phyloP scores from a whole-genome alignment of 2,888 invertebrate species.

The Trichogramma evanescens region DNA sequence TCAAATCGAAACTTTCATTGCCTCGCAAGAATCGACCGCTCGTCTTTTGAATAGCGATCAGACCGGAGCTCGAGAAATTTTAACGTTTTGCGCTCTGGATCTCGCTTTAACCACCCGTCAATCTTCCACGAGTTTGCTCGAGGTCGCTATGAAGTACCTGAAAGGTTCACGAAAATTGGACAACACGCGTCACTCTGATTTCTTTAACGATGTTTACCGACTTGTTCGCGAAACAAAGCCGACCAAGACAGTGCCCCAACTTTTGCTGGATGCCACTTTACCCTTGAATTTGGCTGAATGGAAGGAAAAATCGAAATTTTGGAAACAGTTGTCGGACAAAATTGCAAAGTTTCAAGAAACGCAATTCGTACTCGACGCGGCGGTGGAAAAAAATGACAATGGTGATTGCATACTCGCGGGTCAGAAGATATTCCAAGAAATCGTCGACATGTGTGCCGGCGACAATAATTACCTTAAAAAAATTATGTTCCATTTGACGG shows the following conservation, averaged over 20 bases:
- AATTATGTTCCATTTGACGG: constrained; percentile 30
- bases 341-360: constrained; percentile 16
- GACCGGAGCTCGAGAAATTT: constrained; percentile 28
- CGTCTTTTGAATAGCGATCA: constrained; percentile 25
- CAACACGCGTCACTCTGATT: neutral
- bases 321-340: constrained; percentile 29
- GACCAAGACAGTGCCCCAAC: constrained; percentile 23
- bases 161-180: constrained; percentile 23
- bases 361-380: neutral
- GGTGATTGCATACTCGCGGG: constrained; percentile 7
- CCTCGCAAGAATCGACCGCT: constrained; percentile 35
- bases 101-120: constrained; percentile 26
- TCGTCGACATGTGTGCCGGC: constrained; percentile 26
- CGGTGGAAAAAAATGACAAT: neutral
- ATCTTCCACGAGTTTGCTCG: constrained; percentile 34
- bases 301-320: constrained; percentile 32
- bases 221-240: constrained; percentile 30
- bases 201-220: constrained; percentile 24
- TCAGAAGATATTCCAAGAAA: constrained; percentile 26
- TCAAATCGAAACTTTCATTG: constrained; percentile 41
- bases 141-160: constrained; percentile 39
- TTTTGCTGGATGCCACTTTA: constrained; percentile 33
- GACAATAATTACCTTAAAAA: constrained; percentile 30
- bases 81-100: constrained; percentile 39
- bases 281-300: constrained; percentile 31